These are phyloP conservation scores for Aspiorhynchus laticeps DNA, from an alignment of 2,113 vertebrate species.

Conservation along the genomic window DNA sequence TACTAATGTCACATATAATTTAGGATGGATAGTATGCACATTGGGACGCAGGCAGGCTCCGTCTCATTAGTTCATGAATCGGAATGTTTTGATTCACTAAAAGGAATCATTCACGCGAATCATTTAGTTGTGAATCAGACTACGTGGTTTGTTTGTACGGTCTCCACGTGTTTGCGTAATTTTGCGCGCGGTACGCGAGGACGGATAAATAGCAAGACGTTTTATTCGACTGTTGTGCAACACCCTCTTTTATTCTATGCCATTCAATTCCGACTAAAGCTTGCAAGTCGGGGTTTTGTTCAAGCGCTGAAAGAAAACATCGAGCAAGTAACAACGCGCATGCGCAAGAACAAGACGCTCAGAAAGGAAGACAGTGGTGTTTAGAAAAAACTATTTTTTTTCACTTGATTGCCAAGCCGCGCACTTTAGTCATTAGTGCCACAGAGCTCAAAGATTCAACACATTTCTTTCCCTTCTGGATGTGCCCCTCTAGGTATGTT, in stretches of 20 bases:
- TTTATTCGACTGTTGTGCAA: background rate
- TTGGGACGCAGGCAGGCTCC: too few species aligned
- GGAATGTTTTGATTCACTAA: background rate
- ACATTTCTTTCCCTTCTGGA: conserved; percentile 14
- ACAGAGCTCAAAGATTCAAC: background rate
- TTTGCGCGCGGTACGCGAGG: too few species aligned
- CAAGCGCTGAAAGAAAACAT: background rate
- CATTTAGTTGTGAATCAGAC: background rate
- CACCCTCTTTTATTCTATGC: background rate
- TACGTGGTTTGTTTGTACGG: background rate
- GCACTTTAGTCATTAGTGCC: background rate
- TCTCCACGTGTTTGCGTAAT: background rate
- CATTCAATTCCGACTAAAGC: background rate
- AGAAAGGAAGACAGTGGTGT: background rate
- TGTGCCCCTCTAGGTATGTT: background rate
- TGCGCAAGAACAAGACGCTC: background rate
- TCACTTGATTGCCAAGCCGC: background rate
- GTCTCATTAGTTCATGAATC: too few species aligned
- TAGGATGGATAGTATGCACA: too few species aligned
- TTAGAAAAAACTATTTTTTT: background rate
- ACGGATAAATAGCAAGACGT: background rate
- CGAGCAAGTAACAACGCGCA: background rate
- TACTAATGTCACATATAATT: too few species aligned
- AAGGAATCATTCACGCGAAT: background rate
- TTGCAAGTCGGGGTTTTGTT: background rate